These are phyloP conservation scores for Ispidina picta DNA, from an alignment of 2,797 vertebrate genomes.

Conservation along the genomic window DNA sequence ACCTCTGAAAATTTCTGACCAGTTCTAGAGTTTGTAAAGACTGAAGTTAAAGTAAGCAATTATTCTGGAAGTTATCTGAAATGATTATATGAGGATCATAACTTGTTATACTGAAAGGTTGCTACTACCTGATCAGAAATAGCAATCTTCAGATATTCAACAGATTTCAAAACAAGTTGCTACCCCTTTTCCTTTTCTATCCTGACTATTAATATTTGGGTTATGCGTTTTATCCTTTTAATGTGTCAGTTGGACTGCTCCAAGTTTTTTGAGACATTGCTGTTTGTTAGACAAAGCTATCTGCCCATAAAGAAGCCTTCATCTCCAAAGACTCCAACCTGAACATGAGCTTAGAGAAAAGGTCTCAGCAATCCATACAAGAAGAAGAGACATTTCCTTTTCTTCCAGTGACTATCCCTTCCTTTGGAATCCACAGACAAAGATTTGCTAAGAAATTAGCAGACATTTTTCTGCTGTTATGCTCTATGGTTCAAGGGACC, in stretches of 20 bases:
- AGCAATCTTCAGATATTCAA: not conserved
- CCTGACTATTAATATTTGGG: not conserved
- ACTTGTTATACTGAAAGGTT: not conserved
- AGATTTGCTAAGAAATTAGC: not conserved
- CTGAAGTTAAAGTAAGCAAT: not conserved
- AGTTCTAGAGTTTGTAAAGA: not conserved
- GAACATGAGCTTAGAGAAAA: not conserved
- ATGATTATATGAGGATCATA: not conserved
- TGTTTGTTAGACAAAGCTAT: not conserved
- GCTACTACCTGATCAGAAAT: not conserved
- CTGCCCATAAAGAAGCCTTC: not conserved
- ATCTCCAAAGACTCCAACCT: not conserved
- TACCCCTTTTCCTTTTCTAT: not conserved
- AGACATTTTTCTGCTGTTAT: not conserved
- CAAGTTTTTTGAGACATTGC: not conserved
- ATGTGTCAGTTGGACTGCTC: not conserved
- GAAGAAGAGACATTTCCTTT: not conserved
- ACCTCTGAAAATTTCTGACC: not conserved
- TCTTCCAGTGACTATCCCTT: not conserved
- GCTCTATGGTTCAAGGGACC: not conserved
- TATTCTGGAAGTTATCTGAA: not conserved
- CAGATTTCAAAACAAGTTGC: not conserved
- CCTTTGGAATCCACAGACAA: not conserved
- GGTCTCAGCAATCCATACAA: not conserved
- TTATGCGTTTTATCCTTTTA: not conserved